Conservation (phyloP, 2,113 vertebrate genomes). For the Loxodonta africana region DNA sequence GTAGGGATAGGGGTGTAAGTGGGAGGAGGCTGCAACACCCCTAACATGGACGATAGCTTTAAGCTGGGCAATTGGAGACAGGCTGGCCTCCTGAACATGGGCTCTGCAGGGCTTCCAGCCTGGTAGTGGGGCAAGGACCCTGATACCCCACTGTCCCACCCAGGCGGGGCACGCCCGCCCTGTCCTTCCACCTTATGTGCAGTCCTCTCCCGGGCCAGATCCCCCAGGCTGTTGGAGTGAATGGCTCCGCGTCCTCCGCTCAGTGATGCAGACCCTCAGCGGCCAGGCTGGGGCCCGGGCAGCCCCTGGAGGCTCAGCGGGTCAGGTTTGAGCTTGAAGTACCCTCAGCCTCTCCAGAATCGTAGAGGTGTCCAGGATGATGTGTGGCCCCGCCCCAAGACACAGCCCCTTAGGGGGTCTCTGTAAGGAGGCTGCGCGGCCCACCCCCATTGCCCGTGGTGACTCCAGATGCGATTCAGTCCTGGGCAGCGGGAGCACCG, state of each 20-base stretch:
- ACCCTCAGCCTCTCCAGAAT: background rate
- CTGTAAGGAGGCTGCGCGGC: background rate
- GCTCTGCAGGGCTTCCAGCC: background rate
- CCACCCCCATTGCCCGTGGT: fast-evolving
- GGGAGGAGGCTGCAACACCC: background rate
- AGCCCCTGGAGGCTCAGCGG: background rate
- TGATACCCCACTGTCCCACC: fast-evolving
- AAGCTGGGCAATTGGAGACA: fast-evolving
- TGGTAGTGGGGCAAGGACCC: background rate
- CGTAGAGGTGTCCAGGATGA: slow-evolving; percentile 79
- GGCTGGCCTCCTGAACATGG: background rate
- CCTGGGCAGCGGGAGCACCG: background rate
- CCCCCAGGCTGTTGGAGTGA: slow-evolving; percentile 80
- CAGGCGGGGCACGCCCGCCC: fast-evolving
- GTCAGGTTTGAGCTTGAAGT: slow-evolving; percentile 20
- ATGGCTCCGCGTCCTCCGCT: slow-evolving; percentile 67
- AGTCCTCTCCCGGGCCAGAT: slow-evolving; percentile 18
- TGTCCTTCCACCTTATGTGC: slow-evolving; percentile 83
- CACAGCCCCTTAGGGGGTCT: background rate
- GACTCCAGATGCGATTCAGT: background rate
- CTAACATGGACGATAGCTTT: background rate
- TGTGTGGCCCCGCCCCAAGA: slow-evolving; percentile 38
- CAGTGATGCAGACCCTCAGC: slow-evolving; percentile 83
- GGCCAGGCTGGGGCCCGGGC: slow-evolving; percentile 80
- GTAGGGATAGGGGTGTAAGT: fast-evolving